A percentile compares a stretch with the other conserved stretches of the same genome.
phyloP scores from a whole-genome alignment of 2,797 vertebrate species.

The Macrochelys suwanniensis region DNA sequence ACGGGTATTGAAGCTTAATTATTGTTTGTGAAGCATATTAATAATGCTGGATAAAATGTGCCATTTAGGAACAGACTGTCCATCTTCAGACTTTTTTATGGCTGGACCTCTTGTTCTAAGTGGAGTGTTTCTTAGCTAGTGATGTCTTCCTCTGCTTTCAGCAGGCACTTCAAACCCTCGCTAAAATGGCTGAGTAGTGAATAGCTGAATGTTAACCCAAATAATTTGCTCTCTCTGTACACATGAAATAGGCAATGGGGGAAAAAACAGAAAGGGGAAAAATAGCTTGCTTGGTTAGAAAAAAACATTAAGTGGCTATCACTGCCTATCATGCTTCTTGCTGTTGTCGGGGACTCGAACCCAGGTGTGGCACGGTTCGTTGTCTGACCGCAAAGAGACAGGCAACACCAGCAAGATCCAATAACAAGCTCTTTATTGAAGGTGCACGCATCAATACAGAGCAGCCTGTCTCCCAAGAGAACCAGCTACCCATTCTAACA shows the following conservation, averaged over 20 bases:
- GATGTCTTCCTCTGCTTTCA: slow-evolving; percentile 24
- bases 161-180: slow-evolving; percentile 1
- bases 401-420: no score
- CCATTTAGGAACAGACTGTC: not conserved
- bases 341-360: no score
- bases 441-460: no score
- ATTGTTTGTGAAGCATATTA: not conserved
- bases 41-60: not conserved
- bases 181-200: slow-evolving; percentile 3
- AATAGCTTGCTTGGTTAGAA: slow-evolving; percentile 12
- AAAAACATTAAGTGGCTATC: slow-evolving; percentile 52
- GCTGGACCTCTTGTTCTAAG: not conserved
- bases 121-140: not conserved
- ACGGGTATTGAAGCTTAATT: not conserved
- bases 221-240: slow-evolving; percentile 26
- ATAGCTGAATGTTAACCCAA: slow-evolving; percentile 46
- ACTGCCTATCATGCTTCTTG: slow-evolving; percentile 32
- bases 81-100: not conserved
- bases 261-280: not conserved
- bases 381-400: no score
- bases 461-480: no score
- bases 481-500: no score
- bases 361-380: no score
- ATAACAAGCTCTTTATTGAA: no score
- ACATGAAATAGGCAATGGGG: not conserved